Evolutionary conservation across 1,140 invertebrate species (phyloP).

Genomic region (Heliconius hermathena): DNA sequence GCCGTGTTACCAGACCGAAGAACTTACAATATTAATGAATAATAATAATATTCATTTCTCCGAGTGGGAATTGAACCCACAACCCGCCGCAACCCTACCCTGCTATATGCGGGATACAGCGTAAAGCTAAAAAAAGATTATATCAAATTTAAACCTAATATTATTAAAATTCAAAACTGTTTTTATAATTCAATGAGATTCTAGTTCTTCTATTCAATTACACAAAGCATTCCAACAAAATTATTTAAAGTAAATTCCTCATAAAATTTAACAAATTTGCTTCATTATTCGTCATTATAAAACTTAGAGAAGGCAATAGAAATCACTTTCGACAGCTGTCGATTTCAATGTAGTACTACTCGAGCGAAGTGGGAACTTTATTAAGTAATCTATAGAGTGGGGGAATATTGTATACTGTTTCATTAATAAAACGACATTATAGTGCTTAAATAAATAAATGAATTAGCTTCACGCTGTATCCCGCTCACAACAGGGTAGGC

Average conservation of each 20-base stretch:
- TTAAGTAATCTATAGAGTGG: conserved; percentile 1
- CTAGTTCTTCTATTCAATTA: not conserved
- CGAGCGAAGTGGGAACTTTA: conserved; percentile 5
- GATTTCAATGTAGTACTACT: not conserved
- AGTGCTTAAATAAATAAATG: not conserved
- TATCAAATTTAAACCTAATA: no score
- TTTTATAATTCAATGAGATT: not conserved
- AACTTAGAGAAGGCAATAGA: not conserved
- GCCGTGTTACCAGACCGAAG: no score
- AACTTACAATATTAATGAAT: no score
- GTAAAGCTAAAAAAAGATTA: no score
- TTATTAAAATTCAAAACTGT: not conserved
- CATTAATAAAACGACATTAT: not conserved
- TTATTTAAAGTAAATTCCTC: not conserved
- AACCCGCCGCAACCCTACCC: no score
- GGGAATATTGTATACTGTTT: not conserved
- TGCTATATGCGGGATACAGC: no score
- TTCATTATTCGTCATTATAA: not conserved
- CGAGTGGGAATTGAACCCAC: no score
- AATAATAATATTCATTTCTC: no score
- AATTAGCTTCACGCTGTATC: no score
- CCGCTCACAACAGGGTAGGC: no score
- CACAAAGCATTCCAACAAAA: not conserved
- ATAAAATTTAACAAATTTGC: not conserved
- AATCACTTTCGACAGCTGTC: conserved; percentile 2